phyloP scores from a whole-genome alignment of 2,888 invertebrate genomes.

The Synanthedon tipuliformis region DNA sequence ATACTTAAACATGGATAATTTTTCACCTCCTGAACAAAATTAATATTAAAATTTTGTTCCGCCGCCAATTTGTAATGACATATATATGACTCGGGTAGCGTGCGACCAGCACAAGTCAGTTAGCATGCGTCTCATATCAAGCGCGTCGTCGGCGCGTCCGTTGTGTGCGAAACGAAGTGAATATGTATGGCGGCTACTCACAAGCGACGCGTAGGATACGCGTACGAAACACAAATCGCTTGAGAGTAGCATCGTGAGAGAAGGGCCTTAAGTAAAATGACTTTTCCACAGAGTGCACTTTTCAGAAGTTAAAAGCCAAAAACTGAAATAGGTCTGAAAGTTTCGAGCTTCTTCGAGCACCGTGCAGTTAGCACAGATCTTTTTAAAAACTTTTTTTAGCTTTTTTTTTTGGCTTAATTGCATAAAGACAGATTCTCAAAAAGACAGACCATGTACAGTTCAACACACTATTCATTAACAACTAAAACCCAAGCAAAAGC shows the following conservation, averaged over 20 bases:
- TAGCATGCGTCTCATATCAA: slow-evolving; percentile 1
- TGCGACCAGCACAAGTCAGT: neutral
- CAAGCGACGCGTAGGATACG: neutral
- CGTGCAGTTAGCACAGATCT: too few species aligned
- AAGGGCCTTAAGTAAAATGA: neutral
- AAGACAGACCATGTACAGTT: too few species aligned
- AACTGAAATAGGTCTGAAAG: too few species aligned
- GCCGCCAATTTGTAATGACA: neutral
- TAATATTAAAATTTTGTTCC: neutral
- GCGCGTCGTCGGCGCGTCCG: neutral
- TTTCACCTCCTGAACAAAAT: neutral
- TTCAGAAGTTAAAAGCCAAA: too few species aligned
- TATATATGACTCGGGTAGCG: neutral
- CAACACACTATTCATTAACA: too few species aligned
- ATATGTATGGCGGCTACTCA: neutral
- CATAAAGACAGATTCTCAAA: too few species aligned
- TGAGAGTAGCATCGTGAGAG: neutral
- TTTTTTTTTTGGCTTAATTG: too few species aligned
- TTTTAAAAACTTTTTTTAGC: too few species aligned
- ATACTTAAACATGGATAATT: neutral
- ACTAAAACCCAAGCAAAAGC: too few species aligned
- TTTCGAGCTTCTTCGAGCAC: too few species aligned
- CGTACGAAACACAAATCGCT: neutral
- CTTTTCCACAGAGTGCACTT: too few species aligned
- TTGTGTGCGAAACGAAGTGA: neutral